Evolutionary conservation across 2,113 vertebrate species (phyloP), one percentile per base, ranked within the genome.

Genomic region (Trochalopteron elliotii): DNA sequence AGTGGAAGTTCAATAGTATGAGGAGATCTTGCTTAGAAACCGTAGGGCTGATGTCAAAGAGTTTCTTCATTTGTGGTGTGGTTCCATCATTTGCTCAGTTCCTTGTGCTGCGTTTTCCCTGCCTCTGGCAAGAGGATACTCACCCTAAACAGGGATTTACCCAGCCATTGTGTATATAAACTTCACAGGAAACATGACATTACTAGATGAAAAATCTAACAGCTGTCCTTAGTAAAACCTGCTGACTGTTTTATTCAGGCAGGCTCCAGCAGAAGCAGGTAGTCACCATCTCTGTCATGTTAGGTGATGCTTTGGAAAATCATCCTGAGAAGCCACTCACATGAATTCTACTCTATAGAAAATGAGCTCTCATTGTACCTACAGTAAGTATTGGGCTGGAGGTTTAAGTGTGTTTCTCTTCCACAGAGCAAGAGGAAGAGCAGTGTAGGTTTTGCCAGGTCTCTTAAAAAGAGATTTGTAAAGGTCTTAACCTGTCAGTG

Each of bases 121-220:
- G 1, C 33, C 18, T 57, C 33, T 57, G 15, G 12, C 3, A 3
- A 49, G 20, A n/a, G 15, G 15, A n/a, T 6, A 21, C 0, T 0
- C 37, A 25, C 22, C 3, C 19, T 68, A 31, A 52, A 37, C 35
- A 56, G 12, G 9, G 6, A 33, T 90, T 92, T 30, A 60, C 44
- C 44, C 35, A 56, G 8, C 0, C 0, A 57, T 6, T 39, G 8
- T 27, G 6, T n/a, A 25, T 69, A 47, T n/a, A 71, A 90, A 55
- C 11, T 47, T 75, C 14, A 37, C 19, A 52, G 44, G 33, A 75
- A 71, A 44, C 1, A 2, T 31, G 13, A 23, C 64, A 27, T 45
- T 68, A n/a, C 10, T 49, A 23, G 57, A 10, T 55, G 31, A 20
- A 68, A 86, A 80, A 80, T 47, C 5, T 2, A 64, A 23, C 52